These are phyloP conservation scores for Maniola jurtina DNA, from an alignment of 1,140 invertebrate species.

Conservation along the genomic window DNA sequence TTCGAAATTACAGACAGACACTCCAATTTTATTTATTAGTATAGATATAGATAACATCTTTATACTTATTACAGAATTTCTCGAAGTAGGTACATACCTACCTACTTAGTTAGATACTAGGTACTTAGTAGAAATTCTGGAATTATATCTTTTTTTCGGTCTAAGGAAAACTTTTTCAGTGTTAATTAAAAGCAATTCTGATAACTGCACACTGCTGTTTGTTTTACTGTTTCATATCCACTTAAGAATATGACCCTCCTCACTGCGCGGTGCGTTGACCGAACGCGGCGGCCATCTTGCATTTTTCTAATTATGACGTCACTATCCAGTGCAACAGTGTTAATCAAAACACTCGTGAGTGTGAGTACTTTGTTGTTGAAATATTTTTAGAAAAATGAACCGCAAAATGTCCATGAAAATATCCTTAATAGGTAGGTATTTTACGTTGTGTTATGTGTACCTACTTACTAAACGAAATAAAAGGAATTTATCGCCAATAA, in stretches of 20 bases:
- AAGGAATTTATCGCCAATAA: too few relatives aligned
- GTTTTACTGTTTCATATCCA: constrained; percentile 23
- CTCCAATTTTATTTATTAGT: too few relatives aligned
- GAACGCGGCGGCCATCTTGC: constrained; percentile 53
- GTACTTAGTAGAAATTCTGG: too few relatives aligned
- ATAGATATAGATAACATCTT: too few relatives aligned
- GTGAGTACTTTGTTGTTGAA: constrained; percentile 1
- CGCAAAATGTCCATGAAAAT: too few relatives aligned
- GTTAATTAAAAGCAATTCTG: constrained; percentile 3
- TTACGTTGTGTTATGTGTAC: too few relatives aligned
- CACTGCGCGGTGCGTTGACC: constrained; percentile 45
- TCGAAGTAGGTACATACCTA: too few relatives aligned
- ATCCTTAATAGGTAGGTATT: too few relatives aligned
- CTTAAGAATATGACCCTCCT: constrained; percentile 35
- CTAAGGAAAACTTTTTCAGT: background rate
- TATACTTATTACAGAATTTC: too few relatives aligned
- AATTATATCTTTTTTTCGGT: background rate
- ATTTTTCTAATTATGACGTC: constrained; percentile 53
- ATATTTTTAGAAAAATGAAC: background rate
- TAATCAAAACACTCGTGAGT: constrained; percentile 1
- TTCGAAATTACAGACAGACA: too few relatives aligned
- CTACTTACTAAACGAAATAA: too few relatives aligned
- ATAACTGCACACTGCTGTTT: constrained; percentile 3
- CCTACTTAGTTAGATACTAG: too few relatives aligned
- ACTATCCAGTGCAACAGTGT: constrained; percentile 4